Evolutionary conservation across 2,888 invertebrate genomes (phyloP), one percentile per base, ranked within the genome.

Genomic region (Chaitophorus viminalis): DNA sequence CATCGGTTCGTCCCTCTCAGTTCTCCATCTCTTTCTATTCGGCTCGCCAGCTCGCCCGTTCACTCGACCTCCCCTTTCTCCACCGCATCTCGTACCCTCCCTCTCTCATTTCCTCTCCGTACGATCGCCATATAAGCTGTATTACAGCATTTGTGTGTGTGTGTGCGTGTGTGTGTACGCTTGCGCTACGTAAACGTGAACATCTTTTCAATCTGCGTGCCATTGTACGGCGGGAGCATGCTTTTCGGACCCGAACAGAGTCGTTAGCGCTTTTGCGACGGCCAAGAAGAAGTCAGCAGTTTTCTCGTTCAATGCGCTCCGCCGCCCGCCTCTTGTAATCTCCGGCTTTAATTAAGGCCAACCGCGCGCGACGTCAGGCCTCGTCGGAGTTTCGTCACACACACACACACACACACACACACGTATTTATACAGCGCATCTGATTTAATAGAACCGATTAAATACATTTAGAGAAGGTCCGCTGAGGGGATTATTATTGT

Each of bases 141-240:
- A 25, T 33, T 31, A 18, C 54, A 21, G 18, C 54, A 2, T 17
- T 31, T 21, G 18, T 31, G 5, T 18, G 17, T 25, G 14, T 39
- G n/a, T 39, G 21, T 29, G 17, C 25, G 14, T 39, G n/a, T 39
- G 21, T 29, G 31, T 39, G 17, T 29, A 21, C 25, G 39, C 39
- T 6, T 11, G 39, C 11, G 39, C 39, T 11, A 25, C 21, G 60
- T 83, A 52, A 29, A 78, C 29, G 79, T 25, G 78, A 86, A 86
- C 78, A 60, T 87, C 87, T 81, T 87, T 87, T 87, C 87, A 87
- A 87, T 87, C 87, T 81, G 75, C 87, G 87, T 46, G 74, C 87
- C 60, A 87, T 87, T 87, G 87, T 87, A 60, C 46, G 31, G 74
- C 31, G 39, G 25, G 78, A 29, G 78, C 78, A 78, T 72, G 79